Percentiles rank a stretch among this genome's conserved stretches.
phyloP scores from a whole-genome alignment of 2,888 invertebrate genomes.

The Fissipunctia ypsillon region DNA sequence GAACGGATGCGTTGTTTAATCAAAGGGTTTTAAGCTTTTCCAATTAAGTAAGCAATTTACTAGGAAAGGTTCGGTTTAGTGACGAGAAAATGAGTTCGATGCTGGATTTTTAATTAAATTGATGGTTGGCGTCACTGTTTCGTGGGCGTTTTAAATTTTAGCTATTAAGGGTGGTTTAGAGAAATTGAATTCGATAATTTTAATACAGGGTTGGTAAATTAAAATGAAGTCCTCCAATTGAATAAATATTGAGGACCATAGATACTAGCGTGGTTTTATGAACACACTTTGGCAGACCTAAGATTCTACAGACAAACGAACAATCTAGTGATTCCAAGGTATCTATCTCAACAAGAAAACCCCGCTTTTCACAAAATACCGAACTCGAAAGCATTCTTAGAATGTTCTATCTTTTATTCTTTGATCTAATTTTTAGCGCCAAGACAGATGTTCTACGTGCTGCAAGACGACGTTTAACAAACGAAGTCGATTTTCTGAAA shows the following conservation, averaged over 20 bases:
- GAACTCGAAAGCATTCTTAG: slow-evolving; percentile 16
- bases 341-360: slow-evolving; percentile 2
- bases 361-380: slow-evolving; percentile 10
- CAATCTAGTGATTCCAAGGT: neutral
- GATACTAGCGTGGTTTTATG: neutral
- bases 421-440: slow-evolving; percentile 44
- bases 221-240: neutral
- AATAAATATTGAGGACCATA: neutral
- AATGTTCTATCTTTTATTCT: slow-evolving; percentile 36
- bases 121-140: slow-evolving; percentile 8
- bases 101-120: slow-evolving; percentile 42
- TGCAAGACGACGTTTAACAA: slow-evolving; percentile 41
- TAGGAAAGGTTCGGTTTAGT: slow-evolving; percentile 47
- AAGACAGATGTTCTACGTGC: slow-evolving; percentile 45
- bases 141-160: slow-evolving; percentile 13
- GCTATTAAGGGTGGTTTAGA: slow-evolving; percentile 18
- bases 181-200: neutral
- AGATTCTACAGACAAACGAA: neutral
- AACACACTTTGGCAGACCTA: neutral
- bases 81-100: slow-evolving; percentile 51
- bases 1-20: slow-evolving; percentile 60
- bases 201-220: neutral
- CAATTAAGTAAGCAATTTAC: slow-evolving; percentile 61
- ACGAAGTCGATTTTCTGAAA: slow-evolving; percentile 59
- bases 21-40: slow-evolving; percentile 58